Conservation (phyloP, 2,888 invertebrate genomes). For the Catonia carolina region DNA sequence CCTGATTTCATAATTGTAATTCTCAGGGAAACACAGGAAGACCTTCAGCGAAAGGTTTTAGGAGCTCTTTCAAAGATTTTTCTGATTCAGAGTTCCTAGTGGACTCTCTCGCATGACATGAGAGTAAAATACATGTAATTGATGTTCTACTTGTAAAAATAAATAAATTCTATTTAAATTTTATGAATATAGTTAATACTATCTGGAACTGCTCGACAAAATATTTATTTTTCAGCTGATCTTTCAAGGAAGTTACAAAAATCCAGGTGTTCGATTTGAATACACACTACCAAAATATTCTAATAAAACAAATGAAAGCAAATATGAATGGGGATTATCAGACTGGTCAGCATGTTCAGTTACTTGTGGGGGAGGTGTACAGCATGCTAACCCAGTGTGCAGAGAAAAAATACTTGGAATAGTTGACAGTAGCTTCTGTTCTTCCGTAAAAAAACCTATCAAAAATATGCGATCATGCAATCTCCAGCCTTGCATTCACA, state of each 20-base stretch:
- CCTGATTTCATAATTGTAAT: too few species aligned
- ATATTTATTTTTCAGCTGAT: conserved; percentile 57
- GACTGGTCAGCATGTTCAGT: conserved; percentile 48
- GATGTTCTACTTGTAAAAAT: too few species aligned
- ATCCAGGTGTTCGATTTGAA: conserved; percentile 48
- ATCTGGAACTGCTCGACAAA: too few species aligned
- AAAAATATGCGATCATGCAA: conserved; percentile 61
- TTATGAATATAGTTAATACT: too few species aligned
- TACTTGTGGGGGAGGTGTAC: conserved; percentile 42
- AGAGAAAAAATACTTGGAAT: conserved; percentile 39
- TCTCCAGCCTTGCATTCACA: conserved; percentile 48
- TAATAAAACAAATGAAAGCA: background rate
- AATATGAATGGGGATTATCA: conserved; percentile 43
- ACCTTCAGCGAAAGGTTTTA: too few species aligned
- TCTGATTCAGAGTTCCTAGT: too few species aligned
- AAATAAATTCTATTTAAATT: too few species aligned
- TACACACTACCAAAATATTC: conserved; percentile 46
- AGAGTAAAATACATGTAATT: too few species aligned
- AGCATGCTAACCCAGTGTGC: conserved; percentile 43
- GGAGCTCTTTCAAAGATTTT: too few species aligned
- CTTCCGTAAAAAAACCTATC: conserved; percentile 43
- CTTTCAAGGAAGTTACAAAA: conserved; percentile 55
- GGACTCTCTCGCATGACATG: too few species aligned
- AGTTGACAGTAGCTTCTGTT: conserved; percentile 3
- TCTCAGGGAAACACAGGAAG: too few species aligned